Conservation (phyloP, 2,888 invertebrate species). For the Muschampia plurimacula region DNA sequence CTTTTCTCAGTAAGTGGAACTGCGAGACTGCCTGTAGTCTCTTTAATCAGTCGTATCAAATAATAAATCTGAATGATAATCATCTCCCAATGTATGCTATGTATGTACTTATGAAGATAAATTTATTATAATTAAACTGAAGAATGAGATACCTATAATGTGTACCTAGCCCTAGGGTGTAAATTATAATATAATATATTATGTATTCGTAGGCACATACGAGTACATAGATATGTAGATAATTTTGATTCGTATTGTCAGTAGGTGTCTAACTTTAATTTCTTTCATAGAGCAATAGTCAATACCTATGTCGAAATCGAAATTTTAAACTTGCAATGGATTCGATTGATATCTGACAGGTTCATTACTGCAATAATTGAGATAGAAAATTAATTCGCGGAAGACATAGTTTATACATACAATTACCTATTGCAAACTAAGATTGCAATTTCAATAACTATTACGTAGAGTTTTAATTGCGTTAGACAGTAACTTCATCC, state of each 20-base stretch:
- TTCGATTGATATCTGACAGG: conserved; percentile 11
- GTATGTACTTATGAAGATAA: too few species aligned
- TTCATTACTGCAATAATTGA: conserved; percentile 16
- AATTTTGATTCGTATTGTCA: not conserved
- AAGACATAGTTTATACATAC: not conserved
- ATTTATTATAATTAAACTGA: too few species aligned
- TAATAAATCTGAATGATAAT: too few species aligned
- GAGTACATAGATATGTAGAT: not conserved
- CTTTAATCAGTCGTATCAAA: too few species aligned
- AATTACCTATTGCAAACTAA: not conserved
- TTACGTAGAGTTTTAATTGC: not conserved
- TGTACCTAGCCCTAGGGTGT: too few species aligned
- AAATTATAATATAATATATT: not conserved
- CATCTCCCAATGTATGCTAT: too few species aligned
- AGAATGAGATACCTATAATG: too few species aligned
- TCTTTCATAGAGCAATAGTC: not conserved
- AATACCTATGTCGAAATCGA: not conserved
- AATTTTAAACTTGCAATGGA: not conserved
- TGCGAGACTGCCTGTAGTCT: too few species aligned
- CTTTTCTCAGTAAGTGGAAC: too few species aligned
- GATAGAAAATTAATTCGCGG: not conserved
- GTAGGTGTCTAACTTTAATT: not conserved
- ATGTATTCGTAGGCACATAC: too few species aligned
- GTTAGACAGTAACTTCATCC: not conserved
- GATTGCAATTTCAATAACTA: not conserved